Evolutionary conservation across 2,797 vertebrate species (phyloP).

Genomic region (Scomberomorus guttatus): DNA sequence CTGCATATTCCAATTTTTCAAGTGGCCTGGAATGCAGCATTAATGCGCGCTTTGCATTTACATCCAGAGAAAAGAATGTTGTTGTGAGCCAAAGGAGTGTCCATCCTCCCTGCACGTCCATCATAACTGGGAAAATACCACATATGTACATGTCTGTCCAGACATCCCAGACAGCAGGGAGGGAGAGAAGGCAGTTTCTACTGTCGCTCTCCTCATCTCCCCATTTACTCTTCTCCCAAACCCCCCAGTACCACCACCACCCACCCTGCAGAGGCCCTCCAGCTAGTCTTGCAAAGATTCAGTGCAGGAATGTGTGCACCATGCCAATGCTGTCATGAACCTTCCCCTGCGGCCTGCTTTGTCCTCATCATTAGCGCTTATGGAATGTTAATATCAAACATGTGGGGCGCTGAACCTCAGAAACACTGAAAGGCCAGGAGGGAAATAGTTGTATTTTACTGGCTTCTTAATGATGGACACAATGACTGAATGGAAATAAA

Average conservation of each 20-base stretch:
- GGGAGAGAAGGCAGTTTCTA: constrained; percentile 17
- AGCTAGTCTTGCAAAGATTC: constrained; percentile 49
- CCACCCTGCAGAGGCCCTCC: constrained; percentile 58
- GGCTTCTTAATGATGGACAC: constrained; percentile 55
- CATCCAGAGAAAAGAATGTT: constrained; percentile 46
- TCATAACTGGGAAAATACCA: constrained; percentile 51
- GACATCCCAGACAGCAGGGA: constrained; percentile 29
- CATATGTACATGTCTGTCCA: constrained; percentile 58
- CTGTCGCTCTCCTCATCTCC: constrained; percentile 21
- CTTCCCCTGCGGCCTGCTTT: constrained; percentile 64
- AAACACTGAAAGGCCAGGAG: constrained; percentile 50
- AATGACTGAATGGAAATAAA: constrained; percentile 60
- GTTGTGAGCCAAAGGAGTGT: constrained; percentile 40
- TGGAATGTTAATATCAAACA: constrained; percentile 87
- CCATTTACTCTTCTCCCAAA: constrained; percentile 20
- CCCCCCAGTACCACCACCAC: constrained; percentile 9
- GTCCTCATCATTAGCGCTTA: constrained; percentile 79
- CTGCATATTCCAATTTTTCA: constrained; percentile 32
- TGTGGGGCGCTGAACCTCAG: constrained; percentile 74
- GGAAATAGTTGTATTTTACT: constrained; percentile 58
- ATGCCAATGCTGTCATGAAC: constrained; percentile 78
- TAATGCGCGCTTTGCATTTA: constrained; percentile 24
- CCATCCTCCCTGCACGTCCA: constrained; percentile 40
- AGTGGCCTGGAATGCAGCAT: constrained; percentile 42
- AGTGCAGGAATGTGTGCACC: constrained; percentile 73